Conservation (phyloP, 2,888 invertebrate species). For the Mechanitis messenoides region DNA sequence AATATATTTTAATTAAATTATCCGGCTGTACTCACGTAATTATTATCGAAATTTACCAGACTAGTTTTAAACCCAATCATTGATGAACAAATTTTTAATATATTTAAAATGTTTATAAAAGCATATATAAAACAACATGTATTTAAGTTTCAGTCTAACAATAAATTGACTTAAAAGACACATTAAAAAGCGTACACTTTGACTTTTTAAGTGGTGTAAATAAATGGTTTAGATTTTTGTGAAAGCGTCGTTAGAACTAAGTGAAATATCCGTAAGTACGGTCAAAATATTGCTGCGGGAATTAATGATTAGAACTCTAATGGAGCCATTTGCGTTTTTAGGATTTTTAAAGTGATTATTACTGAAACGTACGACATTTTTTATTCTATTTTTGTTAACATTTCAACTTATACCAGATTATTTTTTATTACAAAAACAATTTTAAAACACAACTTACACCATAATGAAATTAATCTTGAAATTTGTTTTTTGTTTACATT, state of each 20-base stretch:
- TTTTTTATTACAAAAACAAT: no score
- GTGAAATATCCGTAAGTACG: conserved; percentile 54
- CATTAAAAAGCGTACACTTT: conserved; percentile 25
- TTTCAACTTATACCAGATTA: no score
- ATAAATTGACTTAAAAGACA: conserved; percentile 1
- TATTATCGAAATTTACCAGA: no score
- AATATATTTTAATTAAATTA: no score
- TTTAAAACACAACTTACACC: no score
- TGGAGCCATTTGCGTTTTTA: conserved; percentile 55
- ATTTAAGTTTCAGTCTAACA: neutral
- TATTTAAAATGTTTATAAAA: no score
- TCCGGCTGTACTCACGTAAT: no score
- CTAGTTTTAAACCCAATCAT: no score
- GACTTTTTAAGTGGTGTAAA: conserved; percentile 56
- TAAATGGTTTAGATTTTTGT: conserved; percentile 54
- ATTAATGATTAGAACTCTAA: conserved; percentile 66
- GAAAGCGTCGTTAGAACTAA: conserved; percentile 46
- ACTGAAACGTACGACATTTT: neutral
- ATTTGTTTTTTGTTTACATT: no score
- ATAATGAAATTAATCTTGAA: no score
- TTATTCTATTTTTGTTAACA: neutral
- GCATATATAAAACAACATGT: no score
- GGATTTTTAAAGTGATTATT: conserved; percentile 34
- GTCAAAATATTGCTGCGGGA: conserved; percentile 44
- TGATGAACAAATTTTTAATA: no score